Percentiles rank a stretch among this genome's conserved stretches.
Evolutionary conservation across 35 echinoderm and acorn worm genomes (phyloP).

Genomic region (Lytechinus pictus): DNA sequence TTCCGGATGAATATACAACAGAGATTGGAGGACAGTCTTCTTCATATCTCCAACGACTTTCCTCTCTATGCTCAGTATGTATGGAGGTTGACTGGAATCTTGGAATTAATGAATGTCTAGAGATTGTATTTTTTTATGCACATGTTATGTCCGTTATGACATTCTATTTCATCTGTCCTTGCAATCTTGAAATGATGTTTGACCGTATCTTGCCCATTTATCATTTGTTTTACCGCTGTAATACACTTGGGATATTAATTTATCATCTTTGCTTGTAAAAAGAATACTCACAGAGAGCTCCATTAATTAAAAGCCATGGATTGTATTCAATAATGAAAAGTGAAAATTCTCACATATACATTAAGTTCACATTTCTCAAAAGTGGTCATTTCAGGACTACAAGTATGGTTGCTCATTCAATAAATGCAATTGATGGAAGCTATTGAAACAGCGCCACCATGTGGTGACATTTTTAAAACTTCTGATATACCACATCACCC

Average conservation of each 20-base stretch:
- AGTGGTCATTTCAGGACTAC: no score
- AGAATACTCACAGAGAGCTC: no score
- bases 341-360: no score
- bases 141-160: not conserved
- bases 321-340: no score
- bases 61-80: conserved; percentile 78
- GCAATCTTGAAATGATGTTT: not conserved
- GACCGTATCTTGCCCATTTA: not conserved
- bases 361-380: no score
- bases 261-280: no score
- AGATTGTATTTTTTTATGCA: not conserved
- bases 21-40: conserved; percentile 53
- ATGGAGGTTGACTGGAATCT: conserved; percentile 66
- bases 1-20: conserved; percentile 38
- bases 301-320: no score
- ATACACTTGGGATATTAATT: no score
- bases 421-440: not conserved
- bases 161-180: not conserved
- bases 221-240: no score
- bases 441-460: not conserved
- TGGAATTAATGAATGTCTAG: conserved; percentile 60
- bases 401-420: not conserved
- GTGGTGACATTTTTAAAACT: not conserved
- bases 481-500: no score
- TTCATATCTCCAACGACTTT: conserved; percentile 70